Percentiles rank a stretch among this genome's conserved stretches.
Evolutionary conservation across 2,113 vertebrate genomes (phyloP).

Genomic region (Pterocles orientalis): DNA sequence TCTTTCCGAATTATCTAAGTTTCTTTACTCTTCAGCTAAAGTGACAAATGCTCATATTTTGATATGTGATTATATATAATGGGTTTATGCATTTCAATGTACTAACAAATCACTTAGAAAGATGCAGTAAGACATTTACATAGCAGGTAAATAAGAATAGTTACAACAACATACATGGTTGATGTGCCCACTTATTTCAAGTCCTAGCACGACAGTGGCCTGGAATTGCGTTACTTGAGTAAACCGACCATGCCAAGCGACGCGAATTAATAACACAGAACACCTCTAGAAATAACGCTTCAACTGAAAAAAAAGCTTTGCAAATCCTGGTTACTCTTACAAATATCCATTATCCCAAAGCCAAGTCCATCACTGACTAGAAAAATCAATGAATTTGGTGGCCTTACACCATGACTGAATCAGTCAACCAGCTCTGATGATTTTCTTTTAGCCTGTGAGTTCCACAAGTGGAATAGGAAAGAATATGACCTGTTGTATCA

Average conservation of each 20-base stretch:
- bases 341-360: not conserved
- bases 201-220: not conserved
- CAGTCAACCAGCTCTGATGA: not conserved
- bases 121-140: not conserved
- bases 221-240: not conserved
- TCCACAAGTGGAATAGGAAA: not conserved
- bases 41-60: not conserved
- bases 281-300: not conserved
- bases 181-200: not conserved
- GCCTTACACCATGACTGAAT: not conserved
- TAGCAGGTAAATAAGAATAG: not conserved
- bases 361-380: not conserved
- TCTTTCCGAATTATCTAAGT: not conserved
- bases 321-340: not conserved
- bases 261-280: not conserved
- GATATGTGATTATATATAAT: not conserved
- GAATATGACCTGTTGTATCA: not conserved
- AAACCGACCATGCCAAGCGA: not conserved
- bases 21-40: not conserved
- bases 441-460: not conserved
- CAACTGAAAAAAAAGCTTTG: not conserved
- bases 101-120: conserved; percentile 13
- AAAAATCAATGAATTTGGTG: not conserved
- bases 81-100: not conserved
- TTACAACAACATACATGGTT: not conserved